These are phyloP conservation scores for Sipha maydis DNA, from an alignment of 2,888 invertebrate species.

Conservation along the genomic window DNA sequence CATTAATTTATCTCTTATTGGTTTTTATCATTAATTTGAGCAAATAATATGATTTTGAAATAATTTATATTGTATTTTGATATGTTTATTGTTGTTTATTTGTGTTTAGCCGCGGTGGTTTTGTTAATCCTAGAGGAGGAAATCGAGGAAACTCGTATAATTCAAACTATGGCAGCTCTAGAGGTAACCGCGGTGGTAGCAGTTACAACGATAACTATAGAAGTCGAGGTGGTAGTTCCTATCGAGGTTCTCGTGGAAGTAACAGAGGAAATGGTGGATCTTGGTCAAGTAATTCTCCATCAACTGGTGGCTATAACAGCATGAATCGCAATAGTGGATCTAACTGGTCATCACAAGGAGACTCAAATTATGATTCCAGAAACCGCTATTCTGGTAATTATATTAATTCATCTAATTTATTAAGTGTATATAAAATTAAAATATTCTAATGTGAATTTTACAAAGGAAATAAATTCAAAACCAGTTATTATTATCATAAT, in stretches of 20 bases:
- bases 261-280: slow-evolving; percentile 48
- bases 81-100: neutral
- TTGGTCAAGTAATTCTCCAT: slow-evolving; percentile 45
- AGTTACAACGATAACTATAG: slow-evolving; percentile 45
- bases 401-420: neutral
- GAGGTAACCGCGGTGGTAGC: slow-evolving; percentile 31
- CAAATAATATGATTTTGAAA: too few species aligned
- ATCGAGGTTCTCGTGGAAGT: slow-evolving; percentile 44
- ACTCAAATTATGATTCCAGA: slow-evolving; percentile 51
- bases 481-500: neutral
- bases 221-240: slow-evolving; percentile 42
- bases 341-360: slow-evolving; percentile 52
- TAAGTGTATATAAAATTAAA: neutral
- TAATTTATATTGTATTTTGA: neutral
- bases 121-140: slow-evolving; percentile 44
- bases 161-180: slow-evolving; percentile 48
- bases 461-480: neutral
- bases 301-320: slow-evolving; percentile 36
- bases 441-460: neutral
- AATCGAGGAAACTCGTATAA: slow-evolving; percentile 43
- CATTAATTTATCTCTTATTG: neutral
- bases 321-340: slow-evolving; percentile 55
- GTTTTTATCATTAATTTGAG: neutral
- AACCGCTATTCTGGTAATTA: slow-evolving; percentile 52
- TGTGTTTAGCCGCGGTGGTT: slow-evolving; percentile 41